Percentiles rank a stretch among this genome's conserved stretches.
Conservation (phyloP, 2,113 vertebrate genomes). For the Colistium nudipinnis region DNA sequence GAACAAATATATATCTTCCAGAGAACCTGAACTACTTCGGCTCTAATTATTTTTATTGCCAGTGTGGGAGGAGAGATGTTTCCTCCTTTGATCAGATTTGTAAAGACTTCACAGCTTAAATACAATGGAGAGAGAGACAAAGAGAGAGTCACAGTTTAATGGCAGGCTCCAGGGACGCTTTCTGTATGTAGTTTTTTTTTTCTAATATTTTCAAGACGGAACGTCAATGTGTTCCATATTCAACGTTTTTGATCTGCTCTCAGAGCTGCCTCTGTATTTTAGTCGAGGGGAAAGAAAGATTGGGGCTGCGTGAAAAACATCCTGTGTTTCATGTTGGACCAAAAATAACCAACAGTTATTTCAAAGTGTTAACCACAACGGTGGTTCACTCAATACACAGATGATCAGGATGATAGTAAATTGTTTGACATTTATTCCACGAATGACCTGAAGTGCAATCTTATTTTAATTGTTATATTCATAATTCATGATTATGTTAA, state of each 20-base stretch:
- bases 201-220: constrained; percentile 20
- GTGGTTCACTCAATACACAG: not conserved
- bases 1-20: not conserved
- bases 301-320: constrained; percentile 11
- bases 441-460: no score
- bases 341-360: constrained; percentile 34
- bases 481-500: no score
- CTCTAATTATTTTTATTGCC: constrained; percentile 19
- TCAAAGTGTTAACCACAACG: constrained; percentile 9
- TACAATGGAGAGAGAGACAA: constrained; percentile 4
- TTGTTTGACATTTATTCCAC: not conserved
- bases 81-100: constrained; percentile 52
- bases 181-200: constrained; percentile 16
- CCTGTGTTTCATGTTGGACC: constrained; percentile 3
- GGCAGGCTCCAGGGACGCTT: constrained; percentile 24
- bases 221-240: constrained; percentile 38
- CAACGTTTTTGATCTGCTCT: constrained; percentile 42
- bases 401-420: not conserved
- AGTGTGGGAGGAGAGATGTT: constrained; percentile 38
- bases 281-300: constrained; percentile 12
- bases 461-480: no score
- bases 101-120: constrained; percentile 39
- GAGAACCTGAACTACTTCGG: constrained; percentile 17
- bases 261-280: constrained; percentile 13
- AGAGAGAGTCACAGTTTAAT: constrained; percentile 30